A percentile compares a stretch with the other conserved stretches of the same genome.
Evolutionary conservation across 2,888 invertebrate genomes (phyloP).

Genomic region (Melinaea menophilus): DNA sequence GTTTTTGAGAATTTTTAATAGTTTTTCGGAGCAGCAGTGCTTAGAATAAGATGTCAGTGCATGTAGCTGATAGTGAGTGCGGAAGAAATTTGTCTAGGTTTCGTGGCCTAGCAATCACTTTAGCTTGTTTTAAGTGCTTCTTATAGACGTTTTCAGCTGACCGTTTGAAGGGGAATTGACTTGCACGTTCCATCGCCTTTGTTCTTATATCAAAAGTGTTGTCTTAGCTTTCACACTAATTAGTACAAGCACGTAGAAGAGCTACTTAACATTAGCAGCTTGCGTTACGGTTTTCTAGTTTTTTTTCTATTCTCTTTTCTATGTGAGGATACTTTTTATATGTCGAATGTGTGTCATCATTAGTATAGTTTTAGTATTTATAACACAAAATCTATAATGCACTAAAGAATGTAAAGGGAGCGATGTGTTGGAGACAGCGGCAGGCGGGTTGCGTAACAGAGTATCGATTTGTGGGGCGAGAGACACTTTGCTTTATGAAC

Average conservation of each 20-base stretch:
- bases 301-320: constrained; percentile 17
- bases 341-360: constrained; percentile 26
- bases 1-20: constrained; percentile 65
- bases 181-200: constrained; percentile 55
- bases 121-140: constrained; percentile 53
- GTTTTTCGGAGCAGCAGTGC: constrained; percentile 51
- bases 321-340: constrained; percentile 9
- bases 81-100: constrained; percentile 40
- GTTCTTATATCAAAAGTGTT: constrained; percentile 41
- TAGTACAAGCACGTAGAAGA: constrained; percentile 24
- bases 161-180: constrained; percentile 41
- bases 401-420: constrained; percentile 35
- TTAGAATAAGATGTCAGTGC: constrained; percentile 69
- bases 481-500: constrained; percentile 54
- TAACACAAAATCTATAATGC: too few species aligned
- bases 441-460: constrained; percentile 72
- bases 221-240: constrained; percentile 38
- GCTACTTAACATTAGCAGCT: constrained; percentile 13
- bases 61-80: constrained; percentile 63
- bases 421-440: constrained; percentile 54
- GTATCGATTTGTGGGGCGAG: constrained; percentile 71
- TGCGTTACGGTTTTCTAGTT: constrained; percentile 14
- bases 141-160: constrained; percentile 40
- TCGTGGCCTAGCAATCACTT: constrained; percentile 34
- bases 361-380: constrained; percentile 1